These are phyloP conservation scores for Automeris io DNA, from an alignment of 2,888 invertebrate species.

Conservation along the genomic window DNA sequence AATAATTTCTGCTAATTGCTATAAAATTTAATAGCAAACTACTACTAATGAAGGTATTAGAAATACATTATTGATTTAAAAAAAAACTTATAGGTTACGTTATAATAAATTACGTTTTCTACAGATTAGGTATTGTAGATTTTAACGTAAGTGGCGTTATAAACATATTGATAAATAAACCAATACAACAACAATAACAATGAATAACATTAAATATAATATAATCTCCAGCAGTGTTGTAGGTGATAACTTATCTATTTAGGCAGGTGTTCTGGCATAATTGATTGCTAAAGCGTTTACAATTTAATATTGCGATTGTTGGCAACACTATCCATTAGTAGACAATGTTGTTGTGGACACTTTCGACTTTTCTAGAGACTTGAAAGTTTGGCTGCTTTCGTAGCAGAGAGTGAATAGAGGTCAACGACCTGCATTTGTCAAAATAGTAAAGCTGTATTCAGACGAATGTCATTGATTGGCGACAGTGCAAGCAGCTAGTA, in stretches of 20 bases:
- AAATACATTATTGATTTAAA: no score
- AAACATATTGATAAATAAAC: not conserved
- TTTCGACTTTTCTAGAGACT: not conserved
- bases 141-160: no score
- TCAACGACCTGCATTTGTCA: slow-evolving; percentile 45
- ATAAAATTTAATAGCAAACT: no score
- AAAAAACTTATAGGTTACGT: no score
- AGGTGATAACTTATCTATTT: slow-evolving; percentile 2
- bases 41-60: no score
- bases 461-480: slow-evolving; percentile 29
- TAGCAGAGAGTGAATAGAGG: slow-evolving; percentile 18
- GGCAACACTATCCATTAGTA: not conserved
- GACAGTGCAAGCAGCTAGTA: slow-evolving; percentile 26
- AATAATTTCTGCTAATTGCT: no score
- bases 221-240: not conserved
- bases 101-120: no score
- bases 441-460: slow-evolving; percentile 43
- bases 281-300: not conserved
- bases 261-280: not conserved
- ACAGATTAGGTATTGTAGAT: no score
- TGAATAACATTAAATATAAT: not conserved
- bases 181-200: not conserved
- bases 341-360: not conserved
- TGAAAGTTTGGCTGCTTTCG: not conserved
- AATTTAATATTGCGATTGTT: not conserved